Conservation (phyloP, 2,888 invertebrate species). For the Anthrax anthrax region DNA sequence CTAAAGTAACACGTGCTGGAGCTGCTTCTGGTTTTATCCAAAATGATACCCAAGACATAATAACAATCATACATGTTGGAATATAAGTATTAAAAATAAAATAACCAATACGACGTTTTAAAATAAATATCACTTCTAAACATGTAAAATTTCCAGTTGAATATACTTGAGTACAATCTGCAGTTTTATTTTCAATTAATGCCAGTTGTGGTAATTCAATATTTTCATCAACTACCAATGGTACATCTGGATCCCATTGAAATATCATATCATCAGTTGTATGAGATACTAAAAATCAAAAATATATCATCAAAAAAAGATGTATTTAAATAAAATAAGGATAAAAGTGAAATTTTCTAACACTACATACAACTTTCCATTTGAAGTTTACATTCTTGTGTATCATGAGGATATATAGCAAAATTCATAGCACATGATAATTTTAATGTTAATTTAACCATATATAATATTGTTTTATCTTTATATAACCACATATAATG, state of each 20-base stretch:
- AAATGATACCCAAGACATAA: constrained; percentile 94
- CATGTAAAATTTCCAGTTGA: constrained; percentile 71
- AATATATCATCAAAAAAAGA: background rate
- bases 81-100: constrained; percentile 89
- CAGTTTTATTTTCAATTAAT: constrained; percentile 71
- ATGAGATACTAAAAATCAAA: constrained; percentile 55
- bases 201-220: constrained; percentile 81
- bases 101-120: constrained; percentile 78
- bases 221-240: constrained; percentile 73
- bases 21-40: constrained; percentile 94
- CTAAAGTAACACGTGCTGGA: constrained; percentile 81
- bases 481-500: constrained; percentile 86
- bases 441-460: constrained; percentile 71
- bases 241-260: constrained; percentile 78
- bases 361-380: constrained; percentile 67
- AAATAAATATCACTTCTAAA: constrained; percentile 75
- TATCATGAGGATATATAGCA: constrained; percentile 85
- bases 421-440: constrained; percentile 92
- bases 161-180: constrained; percentile 69
- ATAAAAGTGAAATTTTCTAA: background rate
- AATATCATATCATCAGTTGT: constrained; percentile 80
- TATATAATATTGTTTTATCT: constrained; percentile 71
- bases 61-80: constrained; percentile 85
- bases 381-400: constrained; percentile 84
- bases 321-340: background rate